These are phyloP conservation scores for Phalanger gymnotis DNA, from an alignment of 2,797 vertebrate species.

Conservation along the genomic window DNA sequence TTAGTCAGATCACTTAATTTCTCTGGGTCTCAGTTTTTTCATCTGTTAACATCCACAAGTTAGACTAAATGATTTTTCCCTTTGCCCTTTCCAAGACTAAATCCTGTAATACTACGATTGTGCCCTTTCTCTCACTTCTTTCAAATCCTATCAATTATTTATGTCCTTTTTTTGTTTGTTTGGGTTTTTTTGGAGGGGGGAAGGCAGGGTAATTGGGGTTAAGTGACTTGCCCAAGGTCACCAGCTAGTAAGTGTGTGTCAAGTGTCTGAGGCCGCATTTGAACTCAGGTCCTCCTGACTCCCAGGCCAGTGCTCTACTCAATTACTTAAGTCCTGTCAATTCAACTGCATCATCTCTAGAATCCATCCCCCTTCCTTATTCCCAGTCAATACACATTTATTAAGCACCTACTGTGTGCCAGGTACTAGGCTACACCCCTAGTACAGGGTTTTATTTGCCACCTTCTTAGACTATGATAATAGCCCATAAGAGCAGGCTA, in stretches of 20 bases:
- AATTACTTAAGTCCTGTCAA: too few species aligned
- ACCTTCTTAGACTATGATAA: background rate
- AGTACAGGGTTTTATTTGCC: background rate
- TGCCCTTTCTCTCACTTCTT: background rate
- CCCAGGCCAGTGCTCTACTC: too few species aligned
- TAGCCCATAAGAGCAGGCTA: background rate
- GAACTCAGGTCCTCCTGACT: too few species aligned
- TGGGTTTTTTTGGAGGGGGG: too few species aligned
- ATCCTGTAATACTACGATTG: background rate
- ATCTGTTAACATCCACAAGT: background rate
- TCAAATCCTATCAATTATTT: background rate
- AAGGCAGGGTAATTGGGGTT: too few species aligned
- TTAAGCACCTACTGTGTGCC: background rate
- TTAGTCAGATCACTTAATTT: background rate
- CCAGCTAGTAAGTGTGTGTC: too few species aligned
- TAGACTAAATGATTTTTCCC: background rate
- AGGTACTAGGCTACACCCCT: background rate
- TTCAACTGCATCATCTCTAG: background rate
- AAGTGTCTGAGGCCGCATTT: too few species aligned
- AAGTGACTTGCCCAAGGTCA: too few species aligned
- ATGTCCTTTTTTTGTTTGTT: too few species aligned
- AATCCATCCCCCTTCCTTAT: background rate
- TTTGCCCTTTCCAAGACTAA: background rate
- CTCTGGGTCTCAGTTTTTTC: background rate
- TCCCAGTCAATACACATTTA: background rate